Evolutionary conservation across 35 echinoderm and acorn worm genomes (phyloP), one percentile per base, ranked within the genome.

Genomic region (Heliocidaris tuberculata): DNA sequence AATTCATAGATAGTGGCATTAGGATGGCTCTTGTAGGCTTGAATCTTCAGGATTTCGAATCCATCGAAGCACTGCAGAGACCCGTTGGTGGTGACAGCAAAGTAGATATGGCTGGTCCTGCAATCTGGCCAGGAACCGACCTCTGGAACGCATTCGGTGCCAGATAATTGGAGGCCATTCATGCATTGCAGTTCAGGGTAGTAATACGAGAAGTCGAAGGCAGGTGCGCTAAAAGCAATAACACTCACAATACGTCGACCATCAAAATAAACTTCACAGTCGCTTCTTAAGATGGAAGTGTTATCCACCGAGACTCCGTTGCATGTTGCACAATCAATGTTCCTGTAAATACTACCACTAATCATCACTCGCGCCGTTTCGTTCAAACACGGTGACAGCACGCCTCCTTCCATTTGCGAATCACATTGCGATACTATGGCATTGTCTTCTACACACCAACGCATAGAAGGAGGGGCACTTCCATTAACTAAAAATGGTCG

Each of bases 71-170:
- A 89, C 87, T 89, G 87, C 32, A 32, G 32, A 32, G 87, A 89
- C 10, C 87, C 87, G 17, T 89, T 48, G 31, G 87, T 17, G 5
- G 35, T 17, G 32, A 47, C 87, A 89, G 30, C 87, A 12, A 89
- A 48, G 15, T 21, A 21, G 47, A 89, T 48, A 2, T 13, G 4
- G 31, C 31, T 89, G 47, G 31, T 89, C 31, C 24, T 16, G 87
- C 87, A 89, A 35, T 32, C 87, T 19, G 87, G 87, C 87, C 87
- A 89, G 12, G 30, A 47, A 2, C 2, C 32, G 5, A 15, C 47
- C 32, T 89, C 87, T 89, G 87, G 87, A 89, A 89, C 31, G 32
- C 87, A 89, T 89, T 48, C 47, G 5, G 87, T 47, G 5, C 87
- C 87, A 47, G 31, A 24, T 13, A 47, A 27, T 15, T 17, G 12